Evolutionary conservation across 1,140 invertebrate genomes (phyloP).

Genomic region (Spodoptera frugiperda): DNA sequence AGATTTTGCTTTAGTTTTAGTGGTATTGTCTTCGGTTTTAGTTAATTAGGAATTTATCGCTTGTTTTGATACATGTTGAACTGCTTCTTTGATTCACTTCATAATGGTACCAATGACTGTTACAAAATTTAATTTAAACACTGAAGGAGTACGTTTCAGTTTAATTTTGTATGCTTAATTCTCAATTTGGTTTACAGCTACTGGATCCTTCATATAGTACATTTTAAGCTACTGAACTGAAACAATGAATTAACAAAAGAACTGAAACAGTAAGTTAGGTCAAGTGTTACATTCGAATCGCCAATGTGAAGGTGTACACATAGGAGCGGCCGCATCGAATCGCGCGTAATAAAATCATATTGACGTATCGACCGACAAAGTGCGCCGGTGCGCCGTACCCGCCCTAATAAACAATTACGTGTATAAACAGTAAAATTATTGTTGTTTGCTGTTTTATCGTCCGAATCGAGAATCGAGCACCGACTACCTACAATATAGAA

Average conservation of each 20-base stretch:
- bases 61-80: too few species aligned
- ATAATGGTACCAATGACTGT: too few species aligned
- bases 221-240: constrained; percentile 41
- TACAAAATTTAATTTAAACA: too few species aligned
- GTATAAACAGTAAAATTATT: constrained; percentile 73
- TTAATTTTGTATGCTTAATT: too few species aligned
- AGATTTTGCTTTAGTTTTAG: neutral
- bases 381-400: constrained; percentile 49
- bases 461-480: constrained; percentile 62
- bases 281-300: constrained; percentile 50
- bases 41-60: neutral
- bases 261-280: constrained; percentile 46
- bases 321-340: constrained; percentile 68
- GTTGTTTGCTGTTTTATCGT: constrained; percentile 70
- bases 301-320: constrained; percentile 49
- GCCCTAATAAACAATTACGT: constrained; percentile 79
- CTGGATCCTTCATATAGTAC: neutral
- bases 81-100: too few species aligned
- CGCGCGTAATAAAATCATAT: constrained; percentile 67
- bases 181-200: too few species aligned
- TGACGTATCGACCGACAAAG: constrained; percentile 69
- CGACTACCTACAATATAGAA: constrained; percentile 2
- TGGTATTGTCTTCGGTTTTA: constrained; percentile 2
- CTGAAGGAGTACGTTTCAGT: too few species aligned
- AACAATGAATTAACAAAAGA: constrained; percentile 36